phyloP scores from a whole-genome alignment of 2,888 invertebrate species.

The Lasioglossum morio region DNA sequence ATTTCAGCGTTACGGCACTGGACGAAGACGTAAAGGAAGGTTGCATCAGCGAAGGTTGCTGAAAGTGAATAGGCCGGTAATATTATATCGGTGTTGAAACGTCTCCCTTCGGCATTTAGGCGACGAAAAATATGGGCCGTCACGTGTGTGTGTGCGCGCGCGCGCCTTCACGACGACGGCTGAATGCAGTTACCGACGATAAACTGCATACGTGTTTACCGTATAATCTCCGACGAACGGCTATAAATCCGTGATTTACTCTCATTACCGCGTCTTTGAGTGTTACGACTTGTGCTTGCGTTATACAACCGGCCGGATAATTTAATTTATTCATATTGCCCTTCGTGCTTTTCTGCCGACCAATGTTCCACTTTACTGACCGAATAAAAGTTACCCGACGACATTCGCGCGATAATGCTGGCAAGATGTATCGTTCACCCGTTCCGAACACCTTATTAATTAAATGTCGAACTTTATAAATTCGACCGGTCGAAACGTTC shows the following conservation, averaged over 20 bases:
- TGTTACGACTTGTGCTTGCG: constrained; percentile 67
- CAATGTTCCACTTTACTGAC: constrained; percentile 64
- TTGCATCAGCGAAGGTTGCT: constrained; percentile 75
- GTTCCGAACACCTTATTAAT: constrained; percentile 48
- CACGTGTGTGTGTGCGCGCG: constrained; percentile 38
- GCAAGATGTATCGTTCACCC: constrained; percentile 47
- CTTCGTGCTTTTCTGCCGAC: constrained; percentile 51
- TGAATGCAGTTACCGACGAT: constrained; percentile 66
- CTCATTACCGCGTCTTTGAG: constrained; percentile 70
- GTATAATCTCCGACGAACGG: constrained; percentile 71
- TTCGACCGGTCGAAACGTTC: constrained; percentile 1
- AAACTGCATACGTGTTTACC: constrained; percentile 72
- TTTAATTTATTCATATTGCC: constrained; percentile 72
- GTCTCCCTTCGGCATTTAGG: constrained; percentile 71
- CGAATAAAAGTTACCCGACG: constrained; percentile 55
- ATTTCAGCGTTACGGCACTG: constrained; percentile 53
- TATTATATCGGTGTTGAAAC: constrained; percentile 76
- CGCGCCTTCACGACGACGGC: constrained; percentile 51
- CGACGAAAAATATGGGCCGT: constrained; percentile 71
- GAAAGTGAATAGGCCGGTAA: constrained; percentile 74
- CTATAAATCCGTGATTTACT: constrained; percentile 74
- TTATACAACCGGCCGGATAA: constrained; percentile 65
- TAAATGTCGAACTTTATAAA: constrained; percentile 51
- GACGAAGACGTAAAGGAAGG: constrained; percentile 51
- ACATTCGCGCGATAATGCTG: constrained; percentile 54